phyloP scores from a whole-genome alignment of 1,140 invertebrate genomes.

The Belonocnema kinseyi region DNA sequence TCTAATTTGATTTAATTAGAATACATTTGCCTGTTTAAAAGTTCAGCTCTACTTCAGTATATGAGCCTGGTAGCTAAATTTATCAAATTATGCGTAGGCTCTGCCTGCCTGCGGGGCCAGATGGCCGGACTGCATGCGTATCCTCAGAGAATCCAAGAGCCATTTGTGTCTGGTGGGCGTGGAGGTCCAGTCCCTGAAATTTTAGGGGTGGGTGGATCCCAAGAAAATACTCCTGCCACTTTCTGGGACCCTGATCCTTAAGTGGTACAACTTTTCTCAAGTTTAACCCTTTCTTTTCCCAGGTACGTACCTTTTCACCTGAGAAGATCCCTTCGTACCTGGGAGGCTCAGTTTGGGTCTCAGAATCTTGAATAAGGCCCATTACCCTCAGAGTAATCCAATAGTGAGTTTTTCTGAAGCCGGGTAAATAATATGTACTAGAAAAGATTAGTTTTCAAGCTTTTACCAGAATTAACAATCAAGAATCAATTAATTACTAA shows the following conservation, averaged over 20 bases:
- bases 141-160: background rate
- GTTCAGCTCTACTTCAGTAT: constrained; percentile 60
- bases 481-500: too few species aligned
- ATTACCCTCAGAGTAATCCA: too few species aligned
- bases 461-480: too few species aligned
- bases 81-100: constrained; percentile 66
- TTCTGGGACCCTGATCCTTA: background rate
- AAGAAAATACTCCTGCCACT: background rate
- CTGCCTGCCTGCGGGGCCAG: background rate
- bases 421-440: too few species aligned
- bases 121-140: background rate
- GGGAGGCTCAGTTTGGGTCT: too few species aligned
- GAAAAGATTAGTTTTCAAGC: too few species aligned
- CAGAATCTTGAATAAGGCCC: too few species aligned
- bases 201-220: constrained; percentile 39
- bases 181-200: constrained; percentile 43
- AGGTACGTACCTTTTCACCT: background rate
- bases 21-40: constrained; percentile 68
- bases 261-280: constrained; percentile 47
- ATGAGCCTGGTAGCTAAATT: constrained; percentile 69
- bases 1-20: constrained; percentile 71
- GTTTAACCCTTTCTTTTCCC: constrained; percentile 46
- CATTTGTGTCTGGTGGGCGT: constrained; percentile 39
- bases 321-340: background rate
- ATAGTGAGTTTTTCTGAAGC: too few species aligned